Conservation (phyloP, 64 coral and sea anemone species). For the Orbicella faveolata region DNA sequence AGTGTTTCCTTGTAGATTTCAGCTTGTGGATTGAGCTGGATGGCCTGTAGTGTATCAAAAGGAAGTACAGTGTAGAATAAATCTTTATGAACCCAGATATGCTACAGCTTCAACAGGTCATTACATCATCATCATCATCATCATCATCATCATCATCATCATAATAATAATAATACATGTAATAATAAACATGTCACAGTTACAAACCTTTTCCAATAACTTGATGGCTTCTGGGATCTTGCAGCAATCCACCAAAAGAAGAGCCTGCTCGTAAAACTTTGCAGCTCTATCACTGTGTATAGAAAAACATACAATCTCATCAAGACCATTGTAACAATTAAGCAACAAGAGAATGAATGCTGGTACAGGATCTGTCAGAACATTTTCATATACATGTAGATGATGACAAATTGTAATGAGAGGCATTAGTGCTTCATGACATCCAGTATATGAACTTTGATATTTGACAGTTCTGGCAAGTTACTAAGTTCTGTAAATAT, state of each 20-base stretch:
- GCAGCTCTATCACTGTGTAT: constrained; percentile 5
- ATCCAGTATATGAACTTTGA: no score
- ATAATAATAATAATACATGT: no score
- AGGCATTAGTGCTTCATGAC: no score
- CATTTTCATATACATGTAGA: no score
- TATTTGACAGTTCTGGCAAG: no score
- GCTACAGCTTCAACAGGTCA: background rate
- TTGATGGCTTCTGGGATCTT: constrained; percentile 30
- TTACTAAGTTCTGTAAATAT: no score
- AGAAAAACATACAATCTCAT: background rate
- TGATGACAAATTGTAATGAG: no score
- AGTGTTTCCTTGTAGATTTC: constrained; percentile 41
- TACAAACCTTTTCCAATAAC: constrained; percentile 34
- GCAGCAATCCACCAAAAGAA: constrained; percentile 40
- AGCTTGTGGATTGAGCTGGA: background rate
- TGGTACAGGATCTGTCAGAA: no score
- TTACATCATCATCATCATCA: no score
- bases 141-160: no score
- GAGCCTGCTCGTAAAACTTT: constrained; percentile 26
- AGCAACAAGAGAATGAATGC: no score
- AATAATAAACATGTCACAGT: background rate
- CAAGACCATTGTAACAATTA: background rate
- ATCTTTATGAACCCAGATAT: background rate
- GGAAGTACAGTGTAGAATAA: background rate
- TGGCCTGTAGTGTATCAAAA: background rate